phyloP scores from a whole-genome alignment of 1,140 invertebrate species.

The Semibalanus balanoides region DNA sequence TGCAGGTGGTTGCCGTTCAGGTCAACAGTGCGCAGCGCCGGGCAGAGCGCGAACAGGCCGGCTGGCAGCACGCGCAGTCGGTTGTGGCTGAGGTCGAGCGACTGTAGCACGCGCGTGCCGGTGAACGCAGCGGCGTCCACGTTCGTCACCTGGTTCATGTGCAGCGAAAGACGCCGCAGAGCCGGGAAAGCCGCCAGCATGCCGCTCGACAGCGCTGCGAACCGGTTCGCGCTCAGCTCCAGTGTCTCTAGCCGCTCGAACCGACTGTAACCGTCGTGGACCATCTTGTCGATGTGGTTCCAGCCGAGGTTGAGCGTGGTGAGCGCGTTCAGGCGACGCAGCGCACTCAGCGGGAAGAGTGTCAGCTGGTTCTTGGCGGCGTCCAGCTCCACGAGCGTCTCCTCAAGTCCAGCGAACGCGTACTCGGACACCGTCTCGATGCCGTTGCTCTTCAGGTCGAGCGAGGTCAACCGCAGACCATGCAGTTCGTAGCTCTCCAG shows the following conservation, averaged over 20 bases:
- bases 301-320: conserved; percentile 57
- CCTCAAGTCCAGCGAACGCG: conserved; percentile 60
- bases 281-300: conserved; percentile 51
- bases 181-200: conserved; percentile 27
- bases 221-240: conserved; percentile 25
- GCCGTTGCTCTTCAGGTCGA: conserved; percentile 51
- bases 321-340: conserved; percentile 56
- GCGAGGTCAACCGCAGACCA: conserved; percentile 58
- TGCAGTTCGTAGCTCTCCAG: conserved; percentile 75
- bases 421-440: conserved; percentile 62
- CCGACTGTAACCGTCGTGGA: conserved; percentile 20
- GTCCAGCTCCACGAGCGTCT: conserved; percentile 60
- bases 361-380: conserved; percentile 56
- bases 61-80: conserved; percentile 19
- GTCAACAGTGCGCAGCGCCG: conserved; percentile 26
- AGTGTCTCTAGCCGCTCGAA: conserved; percentile 24
- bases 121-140: conserved; percentile 26
- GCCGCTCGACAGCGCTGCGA: conserved; percentile 20
- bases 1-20: conserved; percentile 41
- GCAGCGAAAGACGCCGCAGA: conserved; percentile 27
- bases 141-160: conserved; percentile 26
- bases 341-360: conserved; percentile 58
- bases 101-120: conserved; percentile 24
- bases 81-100: conserved; percentile 28
- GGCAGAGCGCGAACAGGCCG: conserved; percentile 21